phyloP scores from a whole-genome alignment of 2,113 vertebrate species.

The Perca flavescens region DNA sequence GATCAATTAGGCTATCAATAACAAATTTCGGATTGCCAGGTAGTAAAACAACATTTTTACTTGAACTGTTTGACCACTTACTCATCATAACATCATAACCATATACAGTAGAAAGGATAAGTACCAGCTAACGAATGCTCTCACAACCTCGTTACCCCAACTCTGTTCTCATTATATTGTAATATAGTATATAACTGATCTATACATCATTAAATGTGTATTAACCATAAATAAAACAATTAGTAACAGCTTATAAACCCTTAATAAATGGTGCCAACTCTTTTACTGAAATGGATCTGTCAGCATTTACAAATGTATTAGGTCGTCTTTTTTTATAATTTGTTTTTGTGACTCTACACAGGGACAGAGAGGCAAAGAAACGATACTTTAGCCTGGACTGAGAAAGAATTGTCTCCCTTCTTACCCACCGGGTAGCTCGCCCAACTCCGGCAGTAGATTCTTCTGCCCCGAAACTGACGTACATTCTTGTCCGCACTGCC shows the following conservation, averaged over 20 bases:
- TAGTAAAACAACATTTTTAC: background rate
- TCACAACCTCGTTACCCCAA: background rate
- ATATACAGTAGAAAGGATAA: background rate
- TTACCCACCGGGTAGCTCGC: background rate
- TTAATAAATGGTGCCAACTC: background rate
- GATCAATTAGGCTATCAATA: background rate
- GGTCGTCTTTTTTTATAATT: background rate
- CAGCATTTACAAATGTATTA: background rate
- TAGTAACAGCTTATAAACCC: background rate
- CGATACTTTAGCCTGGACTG: constrained; percentile 44
- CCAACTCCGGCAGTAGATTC: background rate
- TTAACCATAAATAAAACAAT: background rate
- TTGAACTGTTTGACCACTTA: background rate
- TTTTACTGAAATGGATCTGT: background rate
- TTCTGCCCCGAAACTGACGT: background rate
- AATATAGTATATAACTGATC: background rate
- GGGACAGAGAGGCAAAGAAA: constrained; percentile 29
- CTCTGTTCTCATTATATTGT: background rate
- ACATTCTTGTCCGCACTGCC: background rate
- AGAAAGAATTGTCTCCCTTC: constrained; percentile 67
- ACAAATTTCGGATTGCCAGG: constrained; percentile 6
- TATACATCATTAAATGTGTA: background rate
- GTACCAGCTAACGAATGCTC: background rate
- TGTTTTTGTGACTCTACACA: constrained; percentile 47
- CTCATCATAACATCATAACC: no score